Base-by-base conservation (phyloP, 1,140 invertebrate species). In the Radopholus similis region DNA sequence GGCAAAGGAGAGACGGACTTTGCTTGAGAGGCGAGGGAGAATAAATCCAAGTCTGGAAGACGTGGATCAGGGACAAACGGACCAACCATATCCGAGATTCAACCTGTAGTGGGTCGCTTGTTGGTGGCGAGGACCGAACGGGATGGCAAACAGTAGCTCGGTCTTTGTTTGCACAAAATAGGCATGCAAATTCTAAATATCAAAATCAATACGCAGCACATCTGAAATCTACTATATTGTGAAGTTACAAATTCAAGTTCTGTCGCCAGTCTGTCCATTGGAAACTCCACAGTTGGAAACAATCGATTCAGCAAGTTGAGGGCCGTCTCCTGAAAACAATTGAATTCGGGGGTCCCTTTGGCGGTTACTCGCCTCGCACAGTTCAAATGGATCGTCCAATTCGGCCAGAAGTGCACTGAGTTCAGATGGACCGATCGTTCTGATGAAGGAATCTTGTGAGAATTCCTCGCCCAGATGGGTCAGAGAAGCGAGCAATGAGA, bases 341-440 rank as follows among this genome's bases (percentile, higher is more conserved):
- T 60, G n/a, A n/a, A n/a, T n/a, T n/a, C 13, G 42, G 42, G 8
- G 37, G n/a, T 5, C 23, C 2, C 13, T 6, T 11, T 11, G 35
- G 26, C 11, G 9, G 38, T 60, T 28, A 11, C 30, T 1, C 15
- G 47, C 58, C 58, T 60, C 35, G n/a, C 58, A 60, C 28, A 49
- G 26, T 40, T 60, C 58, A 47, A 60, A 60, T 47, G 38, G 58
- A 40, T 60, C 58, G 30, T 60, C 58, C 32, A 60, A 47, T 5
- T 18, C 9, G 28, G 18, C 32, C 32, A 60, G 4, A 32, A 60
- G 30, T 26, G 40, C 30, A 1, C 30, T 15, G 26, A n/a, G 26
- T 32, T 47, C 18, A 4, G 9, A 42, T 18, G 18, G 40, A 21
- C 18, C 40, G 38, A 26, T 26, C 9, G 44, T 9, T 60, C 58